Base-by-base conservation (phyloP, 2,888 invertebrate species). In the Drosophila helvetica region DNA sequence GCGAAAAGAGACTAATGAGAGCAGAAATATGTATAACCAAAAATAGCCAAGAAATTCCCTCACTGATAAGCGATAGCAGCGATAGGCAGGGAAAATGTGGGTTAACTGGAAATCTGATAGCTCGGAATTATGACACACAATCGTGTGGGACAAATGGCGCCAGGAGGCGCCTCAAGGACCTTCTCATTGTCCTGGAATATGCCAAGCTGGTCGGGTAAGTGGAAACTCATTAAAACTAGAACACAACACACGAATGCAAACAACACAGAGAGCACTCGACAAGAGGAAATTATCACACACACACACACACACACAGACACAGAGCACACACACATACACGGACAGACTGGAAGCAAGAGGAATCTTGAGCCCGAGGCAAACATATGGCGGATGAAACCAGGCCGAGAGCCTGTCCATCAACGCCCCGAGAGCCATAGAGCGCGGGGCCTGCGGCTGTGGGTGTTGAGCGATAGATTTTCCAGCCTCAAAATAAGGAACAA, bases 141-240 rank as follows among this genome's bases (percentile, higher is more conserved):
- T 18, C 38, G 19, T 47, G 66, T 45, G 64, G 67, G 43, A 67
- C 77, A 78, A 86, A 77, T 69, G 86, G 86, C 84, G 86, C 86
- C 86, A 80, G 75, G 69, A 80, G 87, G 82, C 86, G 82, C 71
- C 62, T 64, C 74, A 80, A 82, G 82, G 80, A 87, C 77, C 66
- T 56, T 7, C 38, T 38, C 74, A 33, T 65, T 50, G 56, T 69
- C 69, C 54, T 73, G 54, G 12, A 61, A 43, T 48, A 61, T 38
- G 38, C 15, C n/a, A n/a, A n/a, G 38, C 59, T 58, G 38, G 56
- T 58, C 42, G 47, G 63, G 55, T 61, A 67, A 81, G 88, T 81
- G 86, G 81, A 87, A 86, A 86, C 73, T 81, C 86, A 83, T 88
- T 86, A 78, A 86, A 86, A 88, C 74, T 84, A 78, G 77, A 81